Evolutionary conservation across 2,888 invertebrate species (phyloP), one percentile per base, ranked within the genome.

Genomic region (Fragum sueziense): DNA sequence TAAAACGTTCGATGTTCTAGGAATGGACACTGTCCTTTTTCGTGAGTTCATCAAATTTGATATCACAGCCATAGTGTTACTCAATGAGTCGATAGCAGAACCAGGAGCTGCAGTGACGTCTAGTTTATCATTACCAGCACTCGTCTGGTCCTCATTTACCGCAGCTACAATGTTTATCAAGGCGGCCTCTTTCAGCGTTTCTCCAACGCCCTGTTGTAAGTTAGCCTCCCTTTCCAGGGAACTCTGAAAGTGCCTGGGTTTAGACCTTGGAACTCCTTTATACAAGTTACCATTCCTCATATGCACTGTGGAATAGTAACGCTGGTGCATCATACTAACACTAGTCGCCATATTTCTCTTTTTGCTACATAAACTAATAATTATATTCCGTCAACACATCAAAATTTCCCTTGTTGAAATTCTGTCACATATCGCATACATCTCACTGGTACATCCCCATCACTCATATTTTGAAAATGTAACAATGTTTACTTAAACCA

Each of bases 101-200:
- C 61, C 76, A 14, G 79, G 71, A 25, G n/a, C 52, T 20, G n/a
- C 41, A 0, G 4, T 27, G 20, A 22, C 25, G 11, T 74, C 79
- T 14, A 31, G 25, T 57, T 68, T 68, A 14, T 59, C 65, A 6
- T 57, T 51, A 22, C 41, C 59, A 3, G 31, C 37, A 11, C 61
- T 31, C 6, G 76, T 51, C 1, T 76, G 68, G n/a, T 75, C 74
- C n/a, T 82, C 79, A 69, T 87, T 88, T 20, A 88, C 88, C 1
- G 88, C 86, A 1, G 89, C 89, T n/a, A 89, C 89, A 34, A 89
- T 89, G 73, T 89, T 88, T 57, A 89, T 87, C 41, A 89, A 79
- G 17, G 88, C 84, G 3, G 88, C 88, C 22, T 88, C 87, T 47
- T 87, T 84, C 33, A 88, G 79, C 37, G 83, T 84, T 22, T 88